Evolutionary conservation across 2,888 invertebrate genomes (phyloP), one percentile per base, ranked within the genome.

Genomic region (Hartigia nigra): DNA sequence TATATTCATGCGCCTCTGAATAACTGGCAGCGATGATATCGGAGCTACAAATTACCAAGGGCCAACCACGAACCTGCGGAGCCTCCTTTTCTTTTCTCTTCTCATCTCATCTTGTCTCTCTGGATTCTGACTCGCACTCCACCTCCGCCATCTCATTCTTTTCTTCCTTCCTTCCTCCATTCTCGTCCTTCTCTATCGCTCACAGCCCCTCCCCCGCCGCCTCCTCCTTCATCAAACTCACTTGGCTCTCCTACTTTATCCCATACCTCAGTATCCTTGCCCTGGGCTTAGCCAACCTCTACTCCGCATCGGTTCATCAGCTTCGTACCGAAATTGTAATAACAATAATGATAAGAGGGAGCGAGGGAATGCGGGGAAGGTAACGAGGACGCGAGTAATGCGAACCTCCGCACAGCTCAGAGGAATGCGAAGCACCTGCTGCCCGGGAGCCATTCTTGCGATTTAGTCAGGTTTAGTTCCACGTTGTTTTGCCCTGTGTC

Each of bases 11-110:
- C 81, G 84, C 84, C 84, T 84, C 83, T 78, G 84, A 86, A 86
- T 87, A 87, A 87, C 86, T 87, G 81, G 79, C 82, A 77, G 85
- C 86, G 87, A 88, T 88, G 87, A 88, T 88, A 88, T 88, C 88
- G 84, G 78, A 81, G 83, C 82, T 86, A 86, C 87, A 88, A 87
- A 87, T 87, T 87, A 87, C 87, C 84, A 82, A 79, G 83, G 84
- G 84, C 83, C 83, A 85, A 87, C 86, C 87, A 81, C 83, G 84
- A 82, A 84, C 81, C 76, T 81, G 79, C 80, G 79, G 78, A 78
- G 80, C 76, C 81, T 81, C 82, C 55, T 55, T 23, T 76, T 69
- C 81, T 82, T 82, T 85, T 79, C 79, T 78, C 76, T 70, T 75
- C 72, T 55, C 69, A 39, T 74, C 23, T 55, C 78, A 75, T 74